Evolutionary conservation across 2,888 invertebrate genomes (phyloP).

Genomic region (Sarcophaga variegata): DNA sequence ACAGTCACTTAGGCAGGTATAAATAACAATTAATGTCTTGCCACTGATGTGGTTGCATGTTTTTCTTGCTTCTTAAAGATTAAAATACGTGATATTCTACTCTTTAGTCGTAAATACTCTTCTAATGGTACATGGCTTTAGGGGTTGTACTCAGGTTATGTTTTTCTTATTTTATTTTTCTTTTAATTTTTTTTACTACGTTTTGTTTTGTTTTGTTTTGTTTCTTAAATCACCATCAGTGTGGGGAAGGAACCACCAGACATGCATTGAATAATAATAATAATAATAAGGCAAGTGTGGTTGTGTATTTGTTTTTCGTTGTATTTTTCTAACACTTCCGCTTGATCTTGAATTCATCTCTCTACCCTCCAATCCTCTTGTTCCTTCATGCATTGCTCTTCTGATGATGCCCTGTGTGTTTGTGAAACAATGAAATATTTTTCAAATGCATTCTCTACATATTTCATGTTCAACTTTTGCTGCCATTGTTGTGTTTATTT

Average conservation of each 20-base stretch:
- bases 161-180: neutral
- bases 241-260: constrained; percentile 11
- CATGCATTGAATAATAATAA: neutral
- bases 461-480: neutral
- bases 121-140: constrained; percentile 45
- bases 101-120: neutral
- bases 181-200: neutral
- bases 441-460: constrained; percentile 38
- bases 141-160: constrained; percentile 34
- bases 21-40: neutral
- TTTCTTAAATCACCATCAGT: constrained; percentile 30
- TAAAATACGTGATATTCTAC: constrained; percentile 51
- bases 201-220: too few relatives aligned
- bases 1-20: neutral
- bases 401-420: neutral
- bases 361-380: too few relatives aligned
- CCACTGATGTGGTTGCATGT: neutral
- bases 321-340: constrained; percentile 43
- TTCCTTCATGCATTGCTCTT: too few relatives aligned
- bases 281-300: neutral
- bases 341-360: constrained; percentile 48
- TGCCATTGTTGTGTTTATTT: neutral
- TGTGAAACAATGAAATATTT: constrained; percentile 48
- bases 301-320: constrained; percentile 16
- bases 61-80: constrained; percentile 21